Base-by-base conservation (phyloP, 1,140 invertebrate genomes). In the Macrobrachium rosenbergii region DNA sequence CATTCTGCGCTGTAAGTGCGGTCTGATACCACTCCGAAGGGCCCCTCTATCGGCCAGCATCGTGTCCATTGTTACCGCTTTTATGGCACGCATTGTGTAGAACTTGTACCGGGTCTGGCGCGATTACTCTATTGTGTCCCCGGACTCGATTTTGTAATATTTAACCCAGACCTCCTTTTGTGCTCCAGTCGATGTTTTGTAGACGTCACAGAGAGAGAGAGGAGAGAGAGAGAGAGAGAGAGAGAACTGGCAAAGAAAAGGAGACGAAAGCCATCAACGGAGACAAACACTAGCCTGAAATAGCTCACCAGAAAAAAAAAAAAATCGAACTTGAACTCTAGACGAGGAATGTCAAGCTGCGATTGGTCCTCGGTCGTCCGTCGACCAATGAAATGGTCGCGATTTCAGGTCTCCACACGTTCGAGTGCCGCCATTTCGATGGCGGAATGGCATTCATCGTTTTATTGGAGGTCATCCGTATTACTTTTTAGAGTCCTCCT, bases 61-160 rank as follows among this genome's bases (percentile, higher is more conserved):
- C 23, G 84, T 86, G 52, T 62, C 84, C 72, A 80, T 86, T 86
- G 84, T 86, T 86, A 67, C 77, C 84, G 84, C 67, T 77, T 86
- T 86, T 86, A 86, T 86, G 84, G 77, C 84, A 80, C 84, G 72
- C 80, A 86, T 86, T 86, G 84, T 86, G 84, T 86, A 67, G 84
- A 86, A 86, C 84, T 86, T 86, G 84, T 86, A 86, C 63, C 77
- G 73, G 77, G 37, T 62, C 84, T 58, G 59, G 59, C 64, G 77
- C 62, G 77, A 86, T 86, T 86, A 81, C 84, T 86, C 84, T 81
- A 80, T 86, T 86, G 84, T 86, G 67, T 80, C 77, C 16, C 37
- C 37, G 43, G 43, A 79, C 84, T 73, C 78, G 84, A 86, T 86
- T 86, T 75, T 86, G 84, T 86, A 86, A 86, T 86, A 86, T 86